Conservation (phyloP, 2,113 vertebrate genomes). For the Chaetura pelagica region DNA sequence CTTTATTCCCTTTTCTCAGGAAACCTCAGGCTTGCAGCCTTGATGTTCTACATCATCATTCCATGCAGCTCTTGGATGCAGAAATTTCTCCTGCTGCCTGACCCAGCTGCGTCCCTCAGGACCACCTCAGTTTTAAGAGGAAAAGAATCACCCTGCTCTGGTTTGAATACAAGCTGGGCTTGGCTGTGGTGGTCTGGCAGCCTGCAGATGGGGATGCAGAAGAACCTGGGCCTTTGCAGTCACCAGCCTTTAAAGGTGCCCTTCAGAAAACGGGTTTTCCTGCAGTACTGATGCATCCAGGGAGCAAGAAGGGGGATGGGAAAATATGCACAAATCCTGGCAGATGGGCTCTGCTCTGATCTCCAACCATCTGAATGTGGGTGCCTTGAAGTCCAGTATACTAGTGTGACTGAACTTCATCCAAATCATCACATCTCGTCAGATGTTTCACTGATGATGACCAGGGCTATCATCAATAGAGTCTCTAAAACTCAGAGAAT, state of each 20-base stretch:
- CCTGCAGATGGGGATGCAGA: neutral
- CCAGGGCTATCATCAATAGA: neutral
- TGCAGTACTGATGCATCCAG: rapidly evolving
- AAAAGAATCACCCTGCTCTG: neutral
- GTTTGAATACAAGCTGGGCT: neutral
- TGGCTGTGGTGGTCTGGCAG: neutral
- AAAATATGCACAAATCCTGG: neutral
- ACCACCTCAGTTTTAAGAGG: neutral
- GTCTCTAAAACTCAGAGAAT: neutral
- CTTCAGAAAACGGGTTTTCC: neutral
- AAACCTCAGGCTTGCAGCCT: neutral
- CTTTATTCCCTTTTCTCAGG: neutral
- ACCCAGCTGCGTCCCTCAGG: rapidly evolving
- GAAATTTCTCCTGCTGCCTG: neutral
- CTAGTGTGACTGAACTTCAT: neutral
- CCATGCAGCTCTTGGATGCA: neutral
- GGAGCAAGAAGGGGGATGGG: neutral
- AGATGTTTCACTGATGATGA: neutral
- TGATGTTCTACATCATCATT: rapidly evolving
- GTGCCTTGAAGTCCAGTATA: neutral
- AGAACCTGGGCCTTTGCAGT: neutral
- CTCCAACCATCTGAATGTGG: rapidly evolving
- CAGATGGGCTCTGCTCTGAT: neutral
- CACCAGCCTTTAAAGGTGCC: neutral
- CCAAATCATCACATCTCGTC: rapidly evolving